Base-by-base conservation (phyloP, 2,113 vertebrate genomes). In the Emydocephalus ijimae region DNA sequence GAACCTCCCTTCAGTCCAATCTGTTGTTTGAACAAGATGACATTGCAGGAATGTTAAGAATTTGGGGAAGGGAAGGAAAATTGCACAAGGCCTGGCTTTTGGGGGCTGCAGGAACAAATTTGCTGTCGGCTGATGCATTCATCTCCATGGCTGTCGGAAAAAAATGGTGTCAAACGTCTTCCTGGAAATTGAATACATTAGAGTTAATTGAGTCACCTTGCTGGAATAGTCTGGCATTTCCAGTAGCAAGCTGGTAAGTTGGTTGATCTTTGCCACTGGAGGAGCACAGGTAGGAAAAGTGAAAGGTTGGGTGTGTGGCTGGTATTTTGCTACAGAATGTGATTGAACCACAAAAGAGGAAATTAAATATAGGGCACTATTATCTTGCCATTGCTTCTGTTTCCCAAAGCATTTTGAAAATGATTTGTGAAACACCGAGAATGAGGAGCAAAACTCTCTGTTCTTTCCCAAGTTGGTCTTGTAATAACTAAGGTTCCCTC, bases 201-300 rank as follows among this genome's bases (percentile, higher is more conserved):
- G 59, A 94, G 95, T 90, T 95, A 92, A 90, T 64, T 96, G 94
- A 94, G 21, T 96, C 92, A 15, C 90, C 90, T 69, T 85, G 94
- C 69, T 94, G 93, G 92, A 90, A 88, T 45, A 90, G 56, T 18
- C 89, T 95, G 94, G 93, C 54, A n/a, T 92, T 94, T 87, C 90
- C 0, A 0, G 52, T 57, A 94, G 91, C 86, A 43, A n/a, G 64
- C 59, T 86, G 0, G 0, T 89, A 0, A 1, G 34, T 55, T 90
- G 18, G 0, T 88, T 43, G 0, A 4, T 10, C 85, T 92, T 94
- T 94, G 91, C 81, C 69, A 11, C 90, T 91, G 87, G 94, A 93
- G 45, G 54, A 94, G 86, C 34, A 91, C 34, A 92, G 94, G 74
- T 48, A 90, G 21, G 88, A 69, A 69, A 48, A 43, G 74, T 43